phyloP scores from a whole-genome alignment of 2,113 vertebrate genomes.

The Cichladusa arquata region DNA sequence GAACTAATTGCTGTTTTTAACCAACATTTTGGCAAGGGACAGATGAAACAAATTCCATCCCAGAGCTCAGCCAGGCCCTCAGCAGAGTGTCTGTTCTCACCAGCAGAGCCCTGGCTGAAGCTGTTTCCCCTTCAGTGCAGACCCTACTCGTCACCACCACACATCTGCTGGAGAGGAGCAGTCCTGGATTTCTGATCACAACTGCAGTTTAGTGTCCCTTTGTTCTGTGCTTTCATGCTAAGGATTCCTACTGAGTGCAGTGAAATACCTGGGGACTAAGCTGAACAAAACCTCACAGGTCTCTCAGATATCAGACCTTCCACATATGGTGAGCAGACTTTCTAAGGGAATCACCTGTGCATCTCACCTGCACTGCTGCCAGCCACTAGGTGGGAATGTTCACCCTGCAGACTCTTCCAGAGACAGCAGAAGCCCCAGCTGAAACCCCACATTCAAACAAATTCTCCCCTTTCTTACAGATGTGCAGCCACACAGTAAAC shows the following conservation, averaged over 20 bases:
- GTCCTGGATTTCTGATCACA: not conserved
- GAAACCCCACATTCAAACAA: not conserved
- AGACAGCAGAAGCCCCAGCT: not conserved
- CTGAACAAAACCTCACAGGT: not conserved
- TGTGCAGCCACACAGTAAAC: not conserved
- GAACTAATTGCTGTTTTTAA: not conserved
- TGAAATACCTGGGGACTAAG: not conserved
- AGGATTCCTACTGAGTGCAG: fast-evolving
- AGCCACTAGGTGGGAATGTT: constrained; percentile 59
- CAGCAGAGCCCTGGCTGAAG: not conserved
- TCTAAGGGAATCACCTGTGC: not conserved
- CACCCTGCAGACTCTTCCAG: not conserved
- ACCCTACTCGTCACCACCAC: not conserved
- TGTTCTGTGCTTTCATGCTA: not conserved
- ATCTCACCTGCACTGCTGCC: not conserved
- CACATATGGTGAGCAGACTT: not conserved
- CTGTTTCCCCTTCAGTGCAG: not conserved
- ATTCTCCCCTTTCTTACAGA: not conserved
- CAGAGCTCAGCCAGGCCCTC: not conserved
- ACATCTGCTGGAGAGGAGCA: not conserved
- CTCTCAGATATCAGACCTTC: not conserved
- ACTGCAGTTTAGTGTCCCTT: not conserved
- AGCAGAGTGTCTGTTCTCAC: not conserved
- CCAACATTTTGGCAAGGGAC: not conserved
- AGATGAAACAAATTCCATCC: not conserved